Base-by-base conservation (phyloP, 1,140 invertebrate species). In the Pteromalus puparum region DNA sequence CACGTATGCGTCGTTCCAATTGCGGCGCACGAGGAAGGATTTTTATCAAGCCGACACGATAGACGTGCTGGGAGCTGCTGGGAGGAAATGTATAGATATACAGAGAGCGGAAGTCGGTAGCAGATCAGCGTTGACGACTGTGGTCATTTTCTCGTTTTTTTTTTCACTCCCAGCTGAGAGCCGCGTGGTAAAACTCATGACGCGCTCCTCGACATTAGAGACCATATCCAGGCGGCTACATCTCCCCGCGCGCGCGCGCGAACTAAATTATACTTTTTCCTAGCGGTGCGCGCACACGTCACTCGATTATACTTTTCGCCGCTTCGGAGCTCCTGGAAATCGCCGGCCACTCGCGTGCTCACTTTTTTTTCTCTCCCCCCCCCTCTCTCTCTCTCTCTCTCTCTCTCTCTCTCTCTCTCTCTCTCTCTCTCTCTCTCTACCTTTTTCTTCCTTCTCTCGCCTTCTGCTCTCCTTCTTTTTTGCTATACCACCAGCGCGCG, bases 241-340 rank as follows among this genome's bases (percentile, higher is more conserved):
- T 18, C 65, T 10, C 26, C 24, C n/a, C 65, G 65, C 61, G 13
- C 26, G 61, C 26, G 61, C 34, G 68, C 4, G 30, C 48, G 46
- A 79, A 68, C 30, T 79, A 68, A 79, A 79, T 79, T 79, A 79
- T 79, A 79, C 77, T 79, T 79, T 26, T 78, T 78, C 38, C 26
- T 74, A 42, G 30, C 72, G 68, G 28, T 24, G 68, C 24, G 12
- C 74, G 24, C 38, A 6, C 18, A 28, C 48, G 46, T 42, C 46
- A 65, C 61, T 79, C 77, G 77, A 79, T 79, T 79, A 79, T 79
- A 79, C 65, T 79, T 79, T 79, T 68, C 76, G 42, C 42, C 28
- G 21, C 74, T 21, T 24, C 76, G 76, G 5, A 21, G 65, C 30
- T 65, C 12, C 42, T 78, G 26, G 38, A 61, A 30, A 61, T 78